A percentile compares a stretch with the other conserved stretches of the same genome.
Evolutionary conservation across 1,140 invertebrate genomes (phyloP).

Genomic region (Drosophila pectinifera): DNA sequence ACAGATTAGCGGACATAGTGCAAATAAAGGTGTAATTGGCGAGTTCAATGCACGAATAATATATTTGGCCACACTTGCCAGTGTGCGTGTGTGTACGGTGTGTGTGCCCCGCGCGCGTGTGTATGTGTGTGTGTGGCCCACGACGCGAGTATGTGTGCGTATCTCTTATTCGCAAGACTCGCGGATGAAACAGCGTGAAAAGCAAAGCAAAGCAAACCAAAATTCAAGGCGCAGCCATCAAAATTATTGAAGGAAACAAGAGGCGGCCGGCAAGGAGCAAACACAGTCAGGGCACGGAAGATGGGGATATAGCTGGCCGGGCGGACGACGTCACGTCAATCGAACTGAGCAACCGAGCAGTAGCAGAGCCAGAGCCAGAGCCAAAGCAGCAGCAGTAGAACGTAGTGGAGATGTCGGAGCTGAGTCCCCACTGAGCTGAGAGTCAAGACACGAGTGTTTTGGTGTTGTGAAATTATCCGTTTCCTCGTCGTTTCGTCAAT

Average conservation of each 20-base stretch:
- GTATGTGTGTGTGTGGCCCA: constrained; percentile 18
- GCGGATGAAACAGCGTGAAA: constrained; percentile 46
- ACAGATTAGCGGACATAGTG: constrained; percentile 4
- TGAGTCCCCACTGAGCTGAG: constrained; percentile 53
- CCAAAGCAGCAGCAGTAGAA: constrained; percentile 21
- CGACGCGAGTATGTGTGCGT: constrained; percentile 38
- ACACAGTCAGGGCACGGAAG: constrained; percentile 4
- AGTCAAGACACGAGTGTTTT: constrained; percentile 45
- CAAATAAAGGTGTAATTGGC: constrained; percentile 61
- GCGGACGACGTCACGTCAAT: constrained; percentile 13
- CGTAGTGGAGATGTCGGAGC: constrained; percentile 40
- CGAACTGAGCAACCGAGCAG: constrained; percentile 23
- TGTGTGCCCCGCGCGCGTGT: constrained; percentile 20
- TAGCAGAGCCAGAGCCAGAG: constrained; percentile 6
- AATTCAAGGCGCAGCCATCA: constrained; percentile 10
- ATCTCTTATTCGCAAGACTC: constrained; percentile 48
- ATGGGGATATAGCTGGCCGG: constrained; percentile 41
- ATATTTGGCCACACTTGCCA: constrained; percentile 75
- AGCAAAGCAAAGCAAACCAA: constrained; percentile 14
- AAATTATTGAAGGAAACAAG: constrained; percentile 18
- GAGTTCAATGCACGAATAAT: constrained; percentile 82
- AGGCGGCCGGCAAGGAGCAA: constrained; percentile 11
- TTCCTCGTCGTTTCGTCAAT: constrained; percentile 29
- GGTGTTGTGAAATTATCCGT: constrained; percentile 72
- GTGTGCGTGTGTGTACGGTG: constrained; percentile 30